Base-by-base conservation (phyloP, 2,888 invertebrate species). In the Drosophila parthenogenetica region DNA sequence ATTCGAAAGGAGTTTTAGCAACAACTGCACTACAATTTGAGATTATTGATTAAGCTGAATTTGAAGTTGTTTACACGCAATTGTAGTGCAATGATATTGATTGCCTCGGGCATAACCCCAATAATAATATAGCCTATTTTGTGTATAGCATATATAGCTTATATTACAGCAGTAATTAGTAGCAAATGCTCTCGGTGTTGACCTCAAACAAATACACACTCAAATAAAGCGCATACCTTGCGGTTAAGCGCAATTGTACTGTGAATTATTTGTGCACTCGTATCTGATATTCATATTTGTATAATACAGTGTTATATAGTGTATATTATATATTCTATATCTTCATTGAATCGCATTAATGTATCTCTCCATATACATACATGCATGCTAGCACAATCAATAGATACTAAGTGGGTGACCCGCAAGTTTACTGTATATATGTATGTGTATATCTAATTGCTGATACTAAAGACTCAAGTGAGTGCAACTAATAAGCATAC, bases 121-220 rank as follows among this genome's bases (percentile, higher is more conserved):
- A 54, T 54, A 54, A 53, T 39, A 35, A 25, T 61, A 19, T 11
- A 19, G 29, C 37, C 29, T 19, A 49, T 29, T 25, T 40, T 10
- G 10, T 35, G 25, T 13, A 46, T 57, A 17, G 50, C 55, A 19
- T 42, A 19, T 42, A 57, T 59, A 11, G 45, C 37, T 42, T 51
- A 43, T 17, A 57, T 50, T 29, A 60, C 51, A 50, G 57, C 51
- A 59, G 76, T 81, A 88, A 88, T 84, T 84, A 85, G 82, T 69
- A 53, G 65, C 71, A 72, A 79, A 66, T 73, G 73, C 59, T 59
- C 69, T 72, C 69, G 53, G 66, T 86, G 72, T 82, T 88, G 87
- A 86, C 80, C 87, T 74, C 71, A 75, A 71, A 58, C 67, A 68
- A 65, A 60, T 50, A 54, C 49, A 37, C 25, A 62, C 37, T 37